A percentile compares a stretch with the other conserved stretches of the same genome.
Evolutionary conservation across 1,140 invertebrate species (phyloP).

Genomic region (Zaprionus tsacasi): DNA sequence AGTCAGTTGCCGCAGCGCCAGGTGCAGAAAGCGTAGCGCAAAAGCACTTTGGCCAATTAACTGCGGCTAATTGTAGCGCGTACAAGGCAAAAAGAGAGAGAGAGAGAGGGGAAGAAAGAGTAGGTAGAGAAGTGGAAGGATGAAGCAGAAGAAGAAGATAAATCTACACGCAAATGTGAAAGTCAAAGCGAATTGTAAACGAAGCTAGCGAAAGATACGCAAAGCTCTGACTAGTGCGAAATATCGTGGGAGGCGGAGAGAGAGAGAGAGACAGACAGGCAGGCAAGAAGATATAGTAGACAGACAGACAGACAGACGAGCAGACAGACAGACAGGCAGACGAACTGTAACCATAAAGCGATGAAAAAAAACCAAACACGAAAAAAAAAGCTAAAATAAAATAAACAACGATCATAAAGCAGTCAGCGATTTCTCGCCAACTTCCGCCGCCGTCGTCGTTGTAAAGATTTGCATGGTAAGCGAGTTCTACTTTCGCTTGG

Average conservation of each 20-base stretch:
- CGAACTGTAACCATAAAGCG: not conserved
- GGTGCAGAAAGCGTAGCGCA: constrained; percentile 77
- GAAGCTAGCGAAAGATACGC: not conserved
- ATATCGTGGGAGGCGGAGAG: not conserved
- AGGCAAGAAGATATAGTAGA: not conserved
- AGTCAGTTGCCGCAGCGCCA: constrained; percentile 32
- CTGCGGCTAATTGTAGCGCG: constrained; percentile 78
- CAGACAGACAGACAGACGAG: constrained; percentile 3
- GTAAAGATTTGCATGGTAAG: constrained; percentile 55
- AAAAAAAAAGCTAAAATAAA: not conserved
- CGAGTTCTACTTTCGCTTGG: constrained; percentile 70
- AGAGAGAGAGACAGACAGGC: not conserved
- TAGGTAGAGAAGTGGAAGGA: constrained; percentile 5
- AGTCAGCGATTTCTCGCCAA: constrained; percentile 8
- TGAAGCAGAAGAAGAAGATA: constrained; percentile 27
- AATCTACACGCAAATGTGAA: constrained; percentile 62
- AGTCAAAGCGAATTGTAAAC: constrained; percentile 58
- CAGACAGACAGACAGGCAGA: not conserved
- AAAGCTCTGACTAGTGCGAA: constrained; percentile 15
- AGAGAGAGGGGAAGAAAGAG: constrained; percentile 31
- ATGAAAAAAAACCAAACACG: not conserved
- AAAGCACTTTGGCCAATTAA: constrained; percentile 78
- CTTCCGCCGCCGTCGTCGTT: not conserved
- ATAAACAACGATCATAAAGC: constrained; percentile 10
- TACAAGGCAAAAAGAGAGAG: constrained; percentile 23